Conservation (phyloP, 92 coral and sea anemone species). For the Paragorgia papillata region DNA sequence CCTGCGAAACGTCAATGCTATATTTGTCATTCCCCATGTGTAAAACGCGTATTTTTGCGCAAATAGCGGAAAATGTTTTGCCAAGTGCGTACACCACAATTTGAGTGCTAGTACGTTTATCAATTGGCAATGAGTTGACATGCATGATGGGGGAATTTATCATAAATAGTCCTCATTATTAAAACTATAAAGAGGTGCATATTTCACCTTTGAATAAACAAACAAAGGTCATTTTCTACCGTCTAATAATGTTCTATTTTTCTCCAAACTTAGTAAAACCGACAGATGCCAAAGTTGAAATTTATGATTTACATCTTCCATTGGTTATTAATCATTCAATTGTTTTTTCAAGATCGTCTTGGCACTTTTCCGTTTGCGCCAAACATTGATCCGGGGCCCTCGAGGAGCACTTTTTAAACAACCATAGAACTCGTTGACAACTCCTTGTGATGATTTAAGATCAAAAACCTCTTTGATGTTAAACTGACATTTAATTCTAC, state of each 20-base stretch:
- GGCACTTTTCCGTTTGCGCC: neutral
- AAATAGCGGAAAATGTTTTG: no score
- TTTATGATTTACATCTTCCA: neutral
- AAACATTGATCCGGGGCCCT: neutral
- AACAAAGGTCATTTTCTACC: neutral
- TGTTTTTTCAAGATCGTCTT: neutral
- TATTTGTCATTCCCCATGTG: constrained; percentile 11
- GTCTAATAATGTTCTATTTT: neutral
- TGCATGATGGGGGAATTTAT: neutral
- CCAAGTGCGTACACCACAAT: no score
- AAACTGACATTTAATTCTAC: neutral
- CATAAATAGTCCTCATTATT: neutral
- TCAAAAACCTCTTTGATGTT: neutral
- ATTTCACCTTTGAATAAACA: neutral
- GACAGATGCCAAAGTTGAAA: neutral
- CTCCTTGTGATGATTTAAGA: neutral
- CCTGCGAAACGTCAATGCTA: neutral
- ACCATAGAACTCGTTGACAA: neutral
- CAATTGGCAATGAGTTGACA: no score
- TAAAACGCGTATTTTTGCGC: neutral
- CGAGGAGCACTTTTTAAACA: neutral
- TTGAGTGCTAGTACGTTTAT: no score
- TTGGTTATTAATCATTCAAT: neutral
- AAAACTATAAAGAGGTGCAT: neutral
- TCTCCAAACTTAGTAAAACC: neutral